Percentiles rank a stretch among this genome's conserved stretches.
Evolutionary conservation across 2,888 invertebrate genomes (phyloP).

Genomic region (Tuberolachnus salignus): DNA sequence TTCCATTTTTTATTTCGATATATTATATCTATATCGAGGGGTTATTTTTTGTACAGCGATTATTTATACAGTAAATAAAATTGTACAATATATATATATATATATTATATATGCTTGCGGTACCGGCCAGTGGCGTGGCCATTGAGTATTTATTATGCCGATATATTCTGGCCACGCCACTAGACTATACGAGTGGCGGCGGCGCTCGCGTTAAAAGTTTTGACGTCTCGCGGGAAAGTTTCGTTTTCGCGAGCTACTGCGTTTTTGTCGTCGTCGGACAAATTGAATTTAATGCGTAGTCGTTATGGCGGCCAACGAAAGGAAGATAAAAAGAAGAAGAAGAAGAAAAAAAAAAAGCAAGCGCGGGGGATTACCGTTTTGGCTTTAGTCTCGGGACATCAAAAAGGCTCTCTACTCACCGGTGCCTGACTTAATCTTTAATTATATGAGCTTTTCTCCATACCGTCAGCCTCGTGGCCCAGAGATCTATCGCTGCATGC

Average conservation of each 20-base stretch:
- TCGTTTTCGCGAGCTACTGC: background rate
- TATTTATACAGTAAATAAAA: too few species aligned
- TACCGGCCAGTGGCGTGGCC: too few species aligned
- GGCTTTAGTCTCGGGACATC: slow-evolving; percentile 28
- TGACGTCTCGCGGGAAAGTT: background rate
- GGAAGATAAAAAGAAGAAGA: background rate
- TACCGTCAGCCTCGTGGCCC: background rate
- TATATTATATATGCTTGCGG: too few species aligned
- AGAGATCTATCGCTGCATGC: background rate
- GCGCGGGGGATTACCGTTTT: background rate
- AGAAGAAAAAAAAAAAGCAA: background rate
- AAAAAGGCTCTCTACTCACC: slow-evolving; percentile 44
- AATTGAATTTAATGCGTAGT: slow-evolving; percentile 6
- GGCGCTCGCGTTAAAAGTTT: background rate
- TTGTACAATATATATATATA: too few species aligned
- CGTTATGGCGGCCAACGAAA: background rate
- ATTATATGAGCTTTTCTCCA: slow-evolving; percentile 45
- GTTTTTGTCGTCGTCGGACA: background rate
- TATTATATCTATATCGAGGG: too few species aligned
- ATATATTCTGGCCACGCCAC: background rate
- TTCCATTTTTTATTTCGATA: too few species aligned
- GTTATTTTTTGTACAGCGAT: too few species aligned
- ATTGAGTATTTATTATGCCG: background rate
- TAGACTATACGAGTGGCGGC: too few species aligned
- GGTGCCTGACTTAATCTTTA: slow-evolving; percentile 51